Base-by-base conservation (phyloP, 2,113 vertebrate genomes). In the Rallus limicola region DNA sequence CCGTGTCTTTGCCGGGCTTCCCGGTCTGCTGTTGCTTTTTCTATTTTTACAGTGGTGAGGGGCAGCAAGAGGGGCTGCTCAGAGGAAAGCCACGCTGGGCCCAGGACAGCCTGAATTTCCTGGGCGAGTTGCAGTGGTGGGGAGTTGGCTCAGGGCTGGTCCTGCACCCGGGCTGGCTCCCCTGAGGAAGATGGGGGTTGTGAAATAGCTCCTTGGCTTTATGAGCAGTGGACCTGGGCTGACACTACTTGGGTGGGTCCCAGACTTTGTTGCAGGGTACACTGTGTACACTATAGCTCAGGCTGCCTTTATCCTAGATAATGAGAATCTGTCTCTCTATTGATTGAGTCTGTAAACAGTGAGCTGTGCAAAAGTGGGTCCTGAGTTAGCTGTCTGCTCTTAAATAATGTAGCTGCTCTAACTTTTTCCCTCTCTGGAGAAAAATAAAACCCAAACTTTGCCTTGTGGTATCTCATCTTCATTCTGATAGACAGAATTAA, bases 161-260 rank as follows among this genome's bases (percentile, higher is more conserved):
- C 42, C 67, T 75, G 70, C 25, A 4, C 28, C 44, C 0, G 0
- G 33, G 11, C 67, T 59, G 46, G 36, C 56, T 71, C 11, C 26
- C 19, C 6, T 0, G 0, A 29, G 36, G 17, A 83, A 10, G 40
- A 8, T 24, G 13, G 4, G 6, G 21, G 16, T 12, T 78, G 40
- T 42, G 78, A 36, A 11, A 29, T 6, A 33, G 50, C n/a, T 76
- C 38, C 42, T 28, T 60, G 58, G 14, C 70, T 59, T 62, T 74
- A 9, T 50, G 52, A n/a, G 58, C 9, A 63, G 28, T n/a, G 50
- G 28, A 2, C 16, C 59, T 44, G 50, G 36, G 44, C 71, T 84
- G 56, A 20, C 11, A 42, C 19, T 42, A 0, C 38, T 60, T 80
- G 67, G 40, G 59, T 69, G 67, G 29, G 38, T 80, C 50, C 21